Base-by-base conservation (phyloP, 35 echinoderm and acorn worm genomes). In the Lytechinus pictus region DNA sequence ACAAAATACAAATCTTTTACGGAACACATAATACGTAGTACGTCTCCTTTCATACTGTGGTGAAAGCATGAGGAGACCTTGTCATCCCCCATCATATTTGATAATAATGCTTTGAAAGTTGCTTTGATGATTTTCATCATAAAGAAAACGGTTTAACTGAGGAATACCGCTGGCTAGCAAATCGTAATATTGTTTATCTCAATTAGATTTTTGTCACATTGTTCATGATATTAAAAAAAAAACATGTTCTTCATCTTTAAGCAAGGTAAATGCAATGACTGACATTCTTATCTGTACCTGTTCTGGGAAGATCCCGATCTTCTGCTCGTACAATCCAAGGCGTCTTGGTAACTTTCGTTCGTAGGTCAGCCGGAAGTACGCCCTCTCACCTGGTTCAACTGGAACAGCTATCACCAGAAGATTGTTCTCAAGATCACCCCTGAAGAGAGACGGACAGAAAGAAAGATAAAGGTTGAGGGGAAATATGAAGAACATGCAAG, bases 361-460 rank as follows among this genome's bases (percentile, higher is more conserved):
- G 28, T 99, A 99, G 54, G 95, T 97, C 2, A 99, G 72, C 9
- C 61, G 89, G 66, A 98, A 98, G 33, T 98, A 89, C 4, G 96
- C 98, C 86, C 61, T 96, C 28, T 87, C 56, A 27, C 87, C 71
- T 12, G 97, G 86, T 53, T 95, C 86, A 11, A 98, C 54, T 5
- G 94, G 94, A 0, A 97, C 93, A 5, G 98, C 97, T 44, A 99
- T 88, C 28, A 97, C 89, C 28, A 99, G 93, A 9, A 97, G 92
- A 58, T 99, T 97, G 27, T 95, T 98, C 87, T 96, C 97, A 11
- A 88, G 96, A 33, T 97, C 96, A 53, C 98, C 96, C 54, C 98
- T 99, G 87, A n/a, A 24, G 27, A 27, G 86, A 92, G 9, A 90
- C 86, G 10, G 44, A 88, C n/a, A 88, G 86, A 88, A 88, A 27